Conservation (phyloP, 2,113 vertebrate species). For the Thunnus maccoyii region DNA sequence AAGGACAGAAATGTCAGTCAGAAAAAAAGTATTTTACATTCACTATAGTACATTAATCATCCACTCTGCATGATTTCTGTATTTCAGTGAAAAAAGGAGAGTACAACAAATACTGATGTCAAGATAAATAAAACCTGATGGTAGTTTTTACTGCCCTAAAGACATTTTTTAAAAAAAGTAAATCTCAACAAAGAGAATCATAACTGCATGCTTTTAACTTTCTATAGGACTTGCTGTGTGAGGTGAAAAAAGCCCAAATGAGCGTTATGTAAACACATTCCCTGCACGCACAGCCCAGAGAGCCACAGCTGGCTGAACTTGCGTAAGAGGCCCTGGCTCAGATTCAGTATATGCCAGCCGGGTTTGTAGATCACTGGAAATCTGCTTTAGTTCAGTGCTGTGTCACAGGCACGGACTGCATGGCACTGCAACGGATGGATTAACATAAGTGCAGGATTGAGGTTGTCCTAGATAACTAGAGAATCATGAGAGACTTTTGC, state of each 20-base stretch:
- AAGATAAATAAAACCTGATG: not conserved
- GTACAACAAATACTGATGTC: not conserved
- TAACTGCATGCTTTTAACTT: conserved; percentile 19
- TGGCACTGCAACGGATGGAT: conserved; percentile 68
- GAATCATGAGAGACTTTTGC: conserved; percentile 55
- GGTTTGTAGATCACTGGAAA: conserved; percentile 74
- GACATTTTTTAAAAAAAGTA: not conserved
- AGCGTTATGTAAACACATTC: conserved; percentile 78
- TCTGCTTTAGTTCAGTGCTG: conserved; percentile 71
- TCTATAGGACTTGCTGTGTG: conserved; percentile 50
- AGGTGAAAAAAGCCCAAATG: conserved; percentile 57
- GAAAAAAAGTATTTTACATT: too few relatives aligned
- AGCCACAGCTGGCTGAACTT: conserved; percentile 80
- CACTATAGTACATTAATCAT: not conserved
- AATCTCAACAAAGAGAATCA: conserved; percentile 11
- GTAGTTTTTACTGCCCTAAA: not conserved
- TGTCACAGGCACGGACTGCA: conserved; percentile 65
- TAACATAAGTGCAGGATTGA: conserved; percentile 76
- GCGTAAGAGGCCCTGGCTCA: conserved; percentile 76
- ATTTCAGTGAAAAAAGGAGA: not conserved
- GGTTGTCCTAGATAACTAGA: conserved; percentile 73
- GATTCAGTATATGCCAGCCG: conserved; percentile 62
- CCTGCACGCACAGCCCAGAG: conserved; percentile 66
- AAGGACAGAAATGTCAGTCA: not conserved
- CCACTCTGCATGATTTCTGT: not conserved